A percentile compares a stretch with the other conserved stretches of the same genome.
Conservation (phyloP, 2,888 invertebrate genomes). For the Drosophila macrospina region DNA sequence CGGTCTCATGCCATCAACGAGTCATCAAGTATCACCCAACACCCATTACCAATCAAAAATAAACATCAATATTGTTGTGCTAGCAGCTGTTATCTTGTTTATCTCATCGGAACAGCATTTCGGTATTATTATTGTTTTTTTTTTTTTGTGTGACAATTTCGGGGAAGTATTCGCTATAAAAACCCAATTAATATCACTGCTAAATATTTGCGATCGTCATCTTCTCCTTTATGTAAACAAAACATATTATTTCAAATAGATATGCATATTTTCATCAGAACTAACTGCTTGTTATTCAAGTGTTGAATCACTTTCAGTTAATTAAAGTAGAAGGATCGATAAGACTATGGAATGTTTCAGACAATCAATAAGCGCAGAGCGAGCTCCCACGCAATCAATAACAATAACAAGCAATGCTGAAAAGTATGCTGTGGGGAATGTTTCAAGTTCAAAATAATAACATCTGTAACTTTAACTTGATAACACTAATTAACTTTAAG, state of each 20-base stretch:
- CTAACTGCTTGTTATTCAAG: conserved; percentile 12
- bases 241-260: conserved; percentile 34
- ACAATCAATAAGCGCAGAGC: conserved; percentile 5
- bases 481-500: neutral
- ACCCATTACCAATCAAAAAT: conserved; percentile 43
- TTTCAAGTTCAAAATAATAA: neutral
- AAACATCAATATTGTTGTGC: conserved; percentile 28
- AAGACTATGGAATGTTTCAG: neutral
- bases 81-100: conserved; percentile 59
- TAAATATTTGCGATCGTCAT: conserved; percentile 39
- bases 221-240: conserved; percentile 40
- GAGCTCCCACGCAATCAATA: conserved; percentile 3
- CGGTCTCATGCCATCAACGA: conserved; percentile 10
- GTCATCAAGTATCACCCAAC: conserved; percentile 39
- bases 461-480: neutral
- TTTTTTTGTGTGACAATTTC: conserved; percentile 31
- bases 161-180: conserved; percentile 51
- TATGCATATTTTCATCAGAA: conserved; percentile 32
- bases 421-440: conserved; percentile 32
- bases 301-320: conserved; percentile 24
- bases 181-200: conserved; percentile 23
- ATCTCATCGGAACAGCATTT: conserved; percentile 37
- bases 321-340: conserved; percentile 33
- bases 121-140: conserved; percentile 2
- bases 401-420: conserved; percentile 10